phyloP scores from a whole-genome alignment of 92 coral and sea anemone species.

The Diadumene lineata region DNA sequence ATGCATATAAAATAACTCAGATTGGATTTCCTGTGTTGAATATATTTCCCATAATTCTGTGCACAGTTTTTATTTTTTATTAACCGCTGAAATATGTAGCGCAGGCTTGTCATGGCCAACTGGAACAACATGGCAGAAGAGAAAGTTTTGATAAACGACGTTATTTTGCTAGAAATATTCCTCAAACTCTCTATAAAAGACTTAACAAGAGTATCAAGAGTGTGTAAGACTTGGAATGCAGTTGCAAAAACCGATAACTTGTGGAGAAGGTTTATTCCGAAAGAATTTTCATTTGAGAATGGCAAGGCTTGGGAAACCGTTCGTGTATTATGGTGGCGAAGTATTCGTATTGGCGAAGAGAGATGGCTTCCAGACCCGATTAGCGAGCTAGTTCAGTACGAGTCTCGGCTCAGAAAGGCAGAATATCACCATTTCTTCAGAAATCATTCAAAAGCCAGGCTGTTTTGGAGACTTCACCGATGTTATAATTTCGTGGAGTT shows the following conservation, averaged over 20 bases:
- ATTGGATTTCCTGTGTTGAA: no score
- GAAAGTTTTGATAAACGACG: background rate
- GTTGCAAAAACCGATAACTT: background rate
- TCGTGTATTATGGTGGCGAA: constrained; percentile 7
- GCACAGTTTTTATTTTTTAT: no score
- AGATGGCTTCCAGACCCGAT: constrained; percentile 38
- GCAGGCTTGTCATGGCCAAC: background rate
- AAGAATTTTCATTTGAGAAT: background rate
- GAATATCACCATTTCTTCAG: background rate
- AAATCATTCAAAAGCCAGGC: background rate
- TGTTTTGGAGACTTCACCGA: constrained; percentile 28
- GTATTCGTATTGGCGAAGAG: constrained; percentile 38
- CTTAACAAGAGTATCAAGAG: constrained; percentile 8
- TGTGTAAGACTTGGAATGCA: constrained; percentile 39
- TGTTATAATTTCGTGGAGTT: constrained; percentile 32
- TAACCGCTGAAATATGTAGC: background rate
- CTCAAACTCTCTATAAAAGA: constrained; percentile 22
- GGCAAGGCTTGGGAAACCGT: background rate
- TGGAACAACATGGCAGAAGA: background rate
- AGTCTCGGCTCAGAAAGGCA: constrained; percentile 18
- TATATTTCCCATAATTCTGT: no score
- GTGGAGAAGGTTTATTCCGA: constrained; percentile 29
- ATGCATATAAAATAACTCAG: no score
- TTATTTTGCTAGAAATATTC: background rate
- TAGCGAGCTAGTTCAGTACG: constrained; percentile 30